phyloP scores from a whole-genome alignment of 2,113 vertebrate genomes.

The Megaceryle torquata region DNA sequence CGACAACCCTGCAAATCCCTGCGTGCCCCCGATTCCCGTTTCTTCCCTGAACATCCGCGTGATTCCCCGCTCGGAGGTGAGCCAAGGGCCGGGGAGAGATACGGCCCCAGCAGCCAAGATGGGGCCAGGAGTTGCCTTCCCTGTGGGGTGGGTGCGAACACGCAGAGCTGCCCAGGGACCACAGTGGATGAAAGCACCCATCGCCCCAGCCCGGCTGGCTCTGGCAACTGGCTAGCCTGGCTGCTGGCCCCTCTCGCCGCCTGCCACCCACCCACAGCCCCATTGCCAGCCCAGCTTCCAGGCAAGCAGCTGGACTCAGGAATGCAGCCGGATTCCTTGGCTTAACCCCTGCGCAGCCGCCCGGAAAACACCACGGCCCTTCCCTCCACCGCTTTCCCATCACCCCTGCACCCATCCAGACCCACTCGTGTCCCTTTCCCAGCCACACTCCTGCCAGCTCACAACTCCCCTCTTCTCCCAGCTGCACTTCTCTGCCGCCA shows the following conservation, averaged over 20 bases:
- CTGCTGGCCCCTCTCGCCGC: not conserved
- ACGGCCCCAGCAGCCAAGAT: not conserved
- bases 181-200: not conserved
- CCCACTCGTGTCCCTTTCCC: not conserved
- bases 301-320: slow-evolving; percentile 69
- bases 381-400: not conserved
- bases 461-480: not conserved
- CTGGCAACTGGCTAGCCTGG: not conserved
- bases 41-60: slow-evolving; percentile 16
- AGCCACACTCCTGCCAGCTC: not conserved
- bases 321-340: slow-evolving; percentile 56
- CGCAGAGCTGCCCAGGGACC: not conserved
- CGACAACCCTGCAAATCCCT: slow-evolving; percentile 18
- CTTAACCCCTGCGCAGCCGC: slow-evolving; percentile 50
- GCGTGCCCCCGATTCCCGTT: slow-evolving; percentile 28
- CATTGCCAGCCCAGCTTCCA: slow-evolving; percentile 63
- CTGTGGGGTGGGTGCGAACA: not conserved
- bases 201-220: not conserved
- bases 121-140: not conserved
- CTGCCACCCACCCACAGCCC: slow-evolving; percentile 61
- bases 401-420: not conserved
- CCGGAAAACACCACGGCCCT: not conserved
- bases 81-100: slow-evolving; percentile 25
- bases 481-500: not conserved
- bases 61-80: slow-evolving; percentile 34